Conservation (phyloP, 2,797 vertebrate genomes). For the Allobates femoralis region DNA sequence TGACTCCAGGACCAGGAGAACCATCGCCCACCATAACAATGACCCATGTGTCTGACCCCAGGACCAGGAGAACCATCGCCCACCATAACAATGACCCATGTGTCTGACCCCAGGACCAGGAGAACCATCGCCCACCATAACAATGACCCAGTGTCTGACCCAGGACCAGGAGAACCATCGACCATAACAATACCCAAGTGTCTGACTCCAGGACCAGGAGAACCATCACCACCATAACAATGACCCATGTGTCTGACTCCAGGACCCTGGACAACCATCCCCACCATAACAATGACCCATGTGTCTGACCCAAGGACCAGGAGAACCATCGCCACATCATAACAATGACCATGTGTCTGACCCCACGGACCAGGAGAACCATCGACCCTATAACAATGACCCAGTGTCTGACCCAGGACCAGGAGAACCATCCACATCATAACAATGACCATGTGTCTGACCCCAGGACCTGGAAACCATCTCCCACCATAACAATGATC, state of each 20-base stretch:
- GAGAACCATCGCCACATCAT: neutral
- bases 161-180: neutral
- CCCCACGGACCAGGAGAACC: neutral
- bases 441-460: neutral
- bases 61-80: neutral
- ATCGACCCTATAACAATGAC: neutral
- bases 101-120: neutral
- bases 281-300: neutral
- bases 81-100: neutral
- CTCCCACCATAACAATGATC: neutral
- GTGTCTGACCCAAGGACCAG: neutral
- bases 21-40: neutral
- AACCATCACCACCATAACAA: neutral
- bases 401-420: neutral
- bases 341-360: neutral
- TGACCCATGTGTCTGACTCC: neutral
- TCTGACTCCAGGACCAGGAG: neutral
- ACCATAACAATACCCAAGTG: neutral
- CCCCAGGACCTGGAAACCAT: neutral
- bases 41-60: neutral
- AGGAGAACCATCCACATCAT: neutral
- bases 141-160: neutral
- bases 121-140: neutral
- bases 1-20: neutral
- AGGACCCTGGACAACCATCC: neutral